Conservation (phyloP, 2,113 vertebrate species). For the Mellivora capensis region DNA sequence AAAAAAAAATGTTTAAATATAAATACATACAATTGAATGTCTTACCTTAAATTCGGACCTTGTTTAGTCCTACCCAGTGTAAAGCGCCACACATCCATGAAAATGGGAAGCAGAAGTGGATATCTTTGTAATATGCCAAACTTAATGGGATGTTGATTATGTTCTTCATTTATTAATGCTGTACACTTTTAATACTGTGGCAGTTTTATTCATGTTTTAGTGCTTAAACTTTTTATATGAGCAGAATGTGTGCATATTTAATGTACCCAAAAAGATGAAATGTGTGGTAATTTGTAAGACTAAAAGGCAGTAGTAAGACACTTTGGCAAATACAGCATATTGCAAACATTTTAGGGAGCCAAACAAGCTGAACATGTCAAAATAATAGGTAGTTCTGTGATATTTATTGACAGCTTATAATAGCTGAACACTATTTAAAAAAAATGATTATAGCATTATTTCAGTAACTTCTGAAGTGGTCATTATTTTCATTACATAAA, state of each 20-base stretch:
- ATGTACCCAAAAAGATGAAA: neutral
- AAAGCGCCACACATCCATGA: neutral
- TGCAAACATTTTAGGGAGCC: neutral
- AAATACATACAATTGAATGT: neutral
- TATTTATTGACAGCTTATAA: neutral
- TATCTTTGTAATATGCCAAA: neutral
- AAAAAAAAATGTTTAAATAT: neutral
- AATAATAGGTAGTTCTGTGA: neutral
- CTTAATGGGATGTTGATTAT: neutral
- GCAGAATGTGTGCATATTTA: neutral
- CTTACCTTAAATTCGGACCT: neutral
- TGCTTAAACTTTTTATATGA: neutral
- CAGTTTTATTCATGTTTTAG: constrained; percentile 6
- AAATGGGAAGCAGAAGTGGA: neutral
- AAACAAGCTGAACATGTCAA: constrained; percentile 15
- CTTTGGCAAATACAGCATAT: neutral
- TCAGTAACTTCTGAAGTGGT: neutral
- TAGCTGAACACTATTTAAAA: neutral
- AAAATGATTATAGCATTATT: neutral
- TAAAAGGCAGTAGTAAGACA: constrained; percentile 15
- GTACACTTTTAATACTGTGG: neutral
- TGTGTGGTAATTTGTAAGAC: constrained; percentile 3
- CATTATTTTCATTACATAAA: neutral
- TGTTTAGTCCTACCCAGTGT: neutral
- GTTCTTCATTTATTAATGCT: neutral